phyloP scores from a whole-genome alignment of 1,140 invertebrate species.

The Ladona fulva region DNA sequence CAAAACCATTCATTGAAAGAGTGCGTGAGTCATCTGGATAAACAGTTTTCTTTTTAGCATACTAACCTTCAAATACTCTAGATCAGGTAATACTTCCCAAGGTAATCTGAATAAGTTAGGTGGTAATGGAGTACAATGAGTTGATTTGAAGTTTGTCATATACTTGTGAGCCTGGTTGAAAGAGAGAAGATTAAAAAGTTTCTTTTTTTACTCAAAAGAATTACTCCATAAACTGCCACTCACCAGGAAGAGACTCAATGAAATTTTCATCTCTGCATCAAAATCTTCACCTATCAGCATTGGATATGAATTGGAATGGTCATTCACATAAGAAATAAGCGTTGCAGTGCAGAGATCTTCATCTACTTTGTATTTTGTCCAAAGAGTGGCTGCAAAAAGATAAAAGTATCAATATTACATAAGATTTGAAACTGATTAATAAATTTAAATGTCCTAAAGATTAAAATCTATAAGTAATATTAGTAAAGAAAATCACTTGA shows the following conservation, averaged over 20 bases:
- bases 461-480: too few relatives aligned
- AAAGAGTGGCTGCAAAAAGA: conserved; percentile 30
- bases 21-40: too few relatives aligned
- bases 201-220: conserved; percentile 1
- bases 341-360: conserved; percentile 44
- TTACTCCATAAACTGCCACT: conserved; percentile 23
- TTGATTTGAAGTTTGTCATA: conserved; percentile 75
- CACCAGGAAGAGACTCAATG: conserved; percentile 53
- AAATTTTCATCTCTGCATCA: conserved; percentile 39
- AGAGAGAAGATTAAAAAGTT: conserved; percentile 12
- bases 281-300: conserved; percentile 50
- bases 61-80: conserved; percentile 25
- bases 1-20: too few relatives aligned
- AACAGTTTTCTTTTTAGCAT: too few relatives aligned
- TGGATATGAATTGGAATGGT: conserved; percentile 48
- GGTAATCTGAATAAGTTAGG: conserved; percentile 56
- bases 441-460: too few relatives aligned
- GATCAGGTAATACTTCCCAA: conserved; percentile 30
- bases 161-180: conserved; percentile 58
- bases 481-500: too few relatives aligned
- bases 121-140: conserved; percentile 77
- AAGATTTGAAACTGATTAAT: too few relatives aligned
- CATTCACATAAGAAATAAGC: conserved; percentile 46
- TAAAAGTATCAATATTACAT: conserved; percentile 18
- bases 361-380: conserved; percentile 31